Conservation (phyloP, 2,888 invertebrate species). For the Chrysodeixis includens region DNA sequence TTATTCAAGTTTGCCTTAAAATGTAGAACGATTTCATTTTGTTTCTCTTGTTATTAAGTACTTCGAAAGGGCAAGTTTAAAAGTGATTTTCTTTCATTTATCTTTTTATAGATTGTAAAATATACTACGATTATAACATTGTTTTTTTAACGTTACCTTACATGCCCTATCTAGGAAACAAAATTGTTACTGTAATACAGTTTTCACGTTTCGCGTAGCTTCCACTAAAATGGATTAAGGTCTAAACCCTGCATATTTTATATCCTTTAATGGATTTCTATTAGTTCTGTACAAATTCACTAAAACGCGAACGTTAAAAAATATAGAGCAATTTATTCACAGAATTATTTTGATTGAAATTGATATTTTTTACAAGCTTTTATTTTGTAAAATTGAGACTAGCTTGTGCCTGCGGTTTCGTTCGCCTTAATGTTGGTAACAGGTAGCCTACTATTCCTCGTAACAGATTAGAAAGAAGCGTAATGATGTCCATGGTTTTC, state of each 20-base stretch:
- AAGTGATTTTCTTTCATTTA: neutral
- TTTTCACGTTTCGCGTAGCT: slow-evolving; percentile 22
- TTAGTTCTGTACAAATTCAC: slow-evolving; percentile 21
- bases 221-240: slow-evolving; percentile 23
- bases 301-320: neutral
- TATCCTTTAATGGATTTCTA: slow-evolving; percentile 40
- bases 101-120: neutral
- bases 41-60: slow-evolving; percentile 24
- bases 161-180: too few species aligned
- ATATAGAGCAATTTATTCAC: neutral
- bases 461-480: too few species aligned
- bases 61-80: slow-evolving; percentile 11
- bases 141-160: too few species aligned
- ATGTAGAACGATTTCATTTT: slow-evolving; percentile 39
- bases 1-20: slow-evolving; percentile 57
- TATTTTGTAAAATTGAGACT: too few species aligned
- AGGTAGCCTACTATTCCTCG: too few species aligned
- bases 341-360: neutral
- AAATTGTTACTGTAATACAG: neutral
- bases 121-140: too few species aligned
- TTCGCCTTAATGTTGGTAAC: too few species aligned
- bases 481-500: too few species aligned
- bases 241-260: slow-evolving; percentile 39
- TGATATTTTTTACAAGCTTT: too few species aligned
- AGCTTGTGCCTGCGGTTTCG: too few species aligned